phyloP scores from a whole-genome alignment of 2,113 vertebrate species.

The Saccopteryx bilineata region DNA sequence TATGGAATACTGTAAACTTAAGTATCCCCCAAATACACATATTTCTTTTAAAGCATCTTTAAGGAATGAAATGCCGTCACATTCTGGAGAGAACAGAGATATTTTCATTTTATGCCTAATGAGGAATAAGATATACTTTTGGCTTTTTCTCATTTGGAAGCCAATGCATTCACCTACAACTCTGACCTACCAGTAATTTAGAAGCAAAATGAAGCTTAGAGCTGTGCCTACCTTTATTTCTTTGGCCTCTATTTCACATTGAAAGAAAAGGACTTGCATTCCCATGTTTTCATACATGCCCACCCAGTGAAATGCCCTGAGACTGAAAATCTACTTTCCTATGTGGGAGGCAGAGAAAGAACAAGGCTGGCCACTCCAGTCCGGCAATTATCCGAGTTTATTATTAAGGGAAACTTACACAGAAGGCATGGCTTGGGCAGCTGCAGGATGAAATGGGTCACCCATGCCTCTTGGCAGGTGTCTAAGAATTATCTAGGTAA shows the following conservation, averaged over 20 bases:
- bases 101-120: constrained; percentile 61
- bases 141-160: constrained; percentile 33
- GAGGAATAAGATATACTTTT: constrained; percentile 54
- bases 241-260: neutral
- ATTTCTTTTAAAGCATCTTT: constrained; percentile 66
- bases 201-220: constrained; percentile 26
- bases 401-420: neutral
- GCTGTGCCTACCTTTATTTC: neutral
- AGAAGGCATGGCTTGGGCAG: neutral
- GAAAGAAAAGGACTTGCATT: neutral
- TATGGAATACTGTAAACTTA: constrained; percentile 61
- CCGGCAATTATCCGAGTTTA: neutral
- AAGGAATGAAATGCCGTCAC: constrained; percentile 29
- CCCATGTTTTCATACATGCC: neutral
- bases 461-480: neutral
- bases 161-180: neutral
- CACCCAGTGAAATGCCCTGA: neutral
- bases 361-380: neutral
- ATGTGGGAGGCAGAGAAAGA: too few relatives aligned
- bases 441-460: neutral
- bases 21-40: constrained; percentile 30
- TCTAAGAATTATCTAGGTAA: neutral
- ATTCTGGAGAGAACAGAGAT: constrained; percentile 44
- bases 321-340: neutral
- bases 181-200: neutral